Evolutionary conservation across 2,113 vertebrate genomes (phyloP), one percentile per base, ranked within the genome.

Genomic region (Sylvilagus bachmani): DNA sequence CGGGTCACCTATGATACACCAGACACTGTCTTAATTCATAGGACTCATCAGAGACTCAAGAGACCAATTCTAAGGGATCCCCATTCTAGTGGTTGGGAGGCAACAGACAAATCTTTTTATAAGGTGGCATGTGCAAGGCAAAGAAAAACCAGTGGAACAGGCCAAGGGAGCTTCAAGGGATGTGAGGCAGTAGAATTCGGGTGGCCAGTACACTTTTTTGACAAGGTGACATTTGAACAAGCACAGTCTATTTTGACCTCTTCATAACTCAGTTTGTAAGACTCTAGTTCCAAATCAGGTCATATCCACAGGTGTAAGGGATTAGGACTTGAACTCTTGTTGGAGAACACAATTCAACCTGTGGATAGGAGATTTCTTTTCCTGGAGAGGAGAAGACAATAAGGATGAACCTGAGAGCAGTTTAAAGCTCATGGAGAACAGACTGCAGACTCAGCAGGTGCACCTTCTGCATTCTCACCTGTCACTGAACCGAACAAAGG

Each of bases 331-430:
- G 36, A 70, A 77, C 21, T 81, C 53, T 77, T 95, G 86, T 67
- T 14, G 24, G 7, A 64, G 21, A 33, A 62, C 21, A 69, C 70
- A 78, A 24, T 19, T 62, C 5, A 80, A 78, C 16, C 4, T 58
- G 16, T 89, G 17, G 27, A 49, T 49, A 78, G 79, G 0, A 19
- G 38, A 38, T 89, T 88, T n/a, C 8, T n/a, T 81, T 90, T 53
- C 38, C 44, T 75, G 89, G 24, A 53, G 7, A 64, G 24, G 33
- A 38, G 27, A 78, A 89, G 3, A 89, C 94, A 94, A 78, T 86
- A 85, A 84, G 19, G 27, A n/a, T 66, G 44, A 89, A 44, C 25
- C n/a, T 74, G 51, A 83, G 11, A 93, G 13, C n/a, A 89, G 0
- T 49, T 75, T 25, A 38, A 93, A 86, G 36, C 12, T 66, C 4